Evolutionary conservation across 2,797 vertebrate species (phyloP).

Genomic region (Astyanax mexicanus): DNA sequence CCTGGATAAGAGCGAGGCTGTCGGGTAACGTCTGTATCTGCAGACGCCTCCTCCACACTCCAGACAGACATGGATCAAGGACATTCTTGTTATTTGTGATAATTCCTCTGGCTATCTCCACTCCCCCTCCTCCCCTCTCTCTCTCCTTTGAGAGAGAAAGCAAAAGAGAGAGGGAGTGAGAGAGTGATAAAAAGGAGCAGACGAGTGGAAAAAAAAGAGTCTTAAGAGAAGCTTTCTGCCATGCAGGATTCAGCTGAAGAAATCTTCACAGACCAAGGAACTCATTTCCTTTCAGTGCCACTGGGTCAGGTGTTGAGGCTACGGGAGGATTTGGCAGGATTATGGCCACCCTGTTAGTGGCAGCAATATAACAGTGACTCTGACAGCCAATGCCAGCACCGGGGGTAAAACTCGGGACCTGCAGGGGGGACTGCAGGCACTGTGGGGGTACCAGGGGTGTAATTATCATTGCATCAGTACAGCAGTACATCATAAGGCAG

Average conservation of each 20-base stretch:
- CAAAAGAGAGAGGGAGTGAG: constrained; percentile 45
- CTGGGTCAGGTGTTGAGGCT: constrained; percentile 71
- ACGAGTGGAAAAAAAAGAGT: constrained; percentile 19
- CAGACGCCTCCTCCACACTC: constrained; percentile 38
- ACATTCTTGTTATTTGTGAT: constrained; percentile 74
- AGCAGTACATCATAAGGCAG: neutral
- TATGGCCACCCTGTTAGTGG: constrained; percentile 63
- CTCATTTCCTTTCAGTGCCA: constrained; percentile 72
- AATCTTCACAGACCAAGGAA: constrained; percentile 66
- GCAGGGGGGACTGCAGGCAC: constrained; percentile 11
- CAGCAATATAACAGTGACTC: constrained; percentile 57
- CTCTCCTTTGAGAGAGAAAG: constrained; percentile 48
- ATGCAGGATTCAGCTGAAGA: constrained; percentile 60
- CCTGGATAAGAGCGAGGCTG: constrained; percentile 59
- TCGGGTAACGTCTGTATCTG: constrained; percentile 61
- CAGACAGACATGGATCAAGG: constrained; percentile 73
- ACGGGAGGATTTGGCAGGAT: constrained; percentile 70
- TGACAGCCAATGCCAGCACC: constrained; percentile 51
- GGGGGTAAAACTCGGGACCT: constrained; percentile 47
- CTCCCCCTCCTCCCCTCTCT: constrained; percentile 59
- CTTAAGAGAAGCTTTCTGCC: constrained; percentile 55
- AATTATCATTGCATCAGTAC: too few species aligned
- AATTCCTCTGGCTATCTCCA: constrained; percentile 65
- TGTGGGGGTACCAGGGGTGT: neutral
- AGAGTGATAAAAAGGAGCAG: constrained; percentile 53